A percentile compares a stretch with the other conserved stretches of the same genome.
These are phyloP conservation scores for Nannobrachium achirus DNA, from an alignment of 2,113 vertebrate species.

Conservation along the genomic window DNA sequence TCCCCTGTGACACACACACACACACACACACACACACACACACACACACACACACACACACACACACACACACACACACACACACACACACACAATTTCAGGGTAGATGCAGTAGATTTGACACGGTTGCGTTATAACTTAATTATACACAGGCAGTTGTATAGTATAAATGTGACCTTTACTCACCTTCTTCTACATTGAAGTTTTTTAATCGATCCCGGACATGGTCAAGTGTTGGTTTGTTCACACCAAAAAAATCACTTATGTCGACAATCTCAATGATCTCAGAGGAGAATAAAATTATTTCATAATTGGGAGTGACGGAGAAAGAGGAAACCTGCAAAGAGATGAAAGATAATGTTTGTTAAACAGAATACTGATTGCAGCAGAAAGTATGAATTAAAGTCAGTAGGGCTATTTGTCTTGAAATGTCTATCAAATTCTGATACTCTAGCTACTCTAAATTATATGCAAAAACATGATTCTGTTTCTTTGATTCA, in stretches of 20 bases:
- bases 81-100: background rate
- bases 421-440: too few species aligned
- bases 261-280: constrained; percentile 52
- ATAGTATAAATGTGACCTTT: background rate
- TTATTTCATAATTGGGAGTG: constrained; percentile 76
- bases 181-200: too few species aligned
- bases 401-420: too few species aligned
- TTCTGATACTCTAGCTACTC: too few species aligned
- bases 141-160: background rate
- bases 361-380: background rate
- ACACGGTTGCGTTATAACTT: background rate
- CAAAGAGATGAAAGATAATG: constrained; percentile 23
- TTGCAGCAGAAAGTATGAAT: too few species aligned
- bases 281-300: constrained; percentile 72
- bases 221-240: too few species aligned
- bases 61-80: background rate
- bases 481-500: constrained; percentile 40
- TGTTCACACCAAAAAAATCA: constrained; percentile 20
- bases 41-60: too few species aligned
- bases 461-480: too few species aligned
- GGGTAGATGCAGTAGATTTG: too few species aligned
- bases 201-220: too few species aligned
- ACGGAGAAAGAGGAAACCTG: constrained; percentile 75
- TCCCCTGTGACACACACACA: constrained; percentile 31
- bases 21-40: too few species aligned